phyloP scores from a whole-genome alignment of 37 sponge, comb jelly and placozoan species.

The Dysidea cf. avara region DNA sequence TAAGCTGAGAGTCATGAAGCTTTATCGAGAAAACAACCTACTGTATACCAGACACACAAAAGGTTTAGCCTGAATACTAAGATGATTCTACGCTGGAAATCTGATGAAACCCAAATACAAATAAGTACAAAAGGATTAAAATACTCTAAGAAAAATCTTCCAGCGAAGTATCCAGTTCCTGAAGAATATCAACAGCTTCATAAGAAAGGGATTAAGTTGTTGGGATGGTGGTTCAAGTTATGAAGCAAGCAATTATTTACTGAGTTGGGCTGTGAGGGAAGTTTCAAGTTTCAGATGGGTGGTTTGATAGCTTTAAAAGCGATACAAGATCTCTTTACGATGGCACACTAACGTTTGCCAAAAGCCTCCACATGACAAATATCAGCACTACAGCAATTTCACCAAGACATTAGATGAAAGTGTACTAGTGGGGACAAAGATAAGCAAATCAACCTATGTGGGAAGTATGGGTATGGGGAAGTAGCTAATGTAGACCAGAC shows the following conservation, averaged over 20 bases:
- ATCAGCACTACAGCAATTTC: slow-evolving; percentile 32
- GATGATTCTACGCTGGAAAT: too few species aligned
- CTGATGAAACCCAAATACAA: not conserved
- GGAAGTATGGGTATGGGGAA: not conserved
- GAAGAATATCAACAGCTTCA: slow-evolving; percentile 7
- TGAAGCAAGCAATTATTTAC: slow-evolving; percentile 10
- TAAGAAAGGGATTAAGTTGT: slow-evolving; percentile 21
- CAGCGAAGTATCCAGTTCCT: slow-evolving; percentile 23
- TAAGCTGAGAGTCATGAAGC: slow-evolving; percentile 4
- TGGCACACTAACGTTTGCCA: slow-evolving; percentile 24
- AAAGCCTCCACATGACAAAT: slow-evolving; percentile 29
- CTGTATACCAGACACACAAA: too few species aligned
- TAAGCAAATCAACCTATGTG: not conserved
- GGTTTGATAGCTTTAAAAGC: slow-evolving; percentile 22
- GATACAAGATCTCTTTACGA: slow-evolving; percentile 3
- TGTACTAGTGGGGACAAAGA: not conserved
- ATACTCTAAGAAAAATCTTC: not conserved
- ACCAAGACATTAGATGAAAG: slow-evolving; percentile 13
- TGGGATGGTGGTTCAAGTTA: slow-evolving; percentile 35
- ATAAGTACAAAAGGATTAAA: slow-evolving; percentile 21
- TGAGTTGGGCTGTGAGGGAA: too few species aligned
- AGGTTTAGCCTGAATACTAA: too few species aligned
- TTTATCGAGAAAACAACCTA: slow-evolving; percentile 10
- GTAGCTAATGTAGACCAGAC: slow-evolving; percentile 25
- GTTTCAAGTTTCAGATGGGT: slow-evolving; percentile 10